Conservation (phyloP, 1,140 invertebrate genomes). For the Drosophila bocqueti region DNA sequence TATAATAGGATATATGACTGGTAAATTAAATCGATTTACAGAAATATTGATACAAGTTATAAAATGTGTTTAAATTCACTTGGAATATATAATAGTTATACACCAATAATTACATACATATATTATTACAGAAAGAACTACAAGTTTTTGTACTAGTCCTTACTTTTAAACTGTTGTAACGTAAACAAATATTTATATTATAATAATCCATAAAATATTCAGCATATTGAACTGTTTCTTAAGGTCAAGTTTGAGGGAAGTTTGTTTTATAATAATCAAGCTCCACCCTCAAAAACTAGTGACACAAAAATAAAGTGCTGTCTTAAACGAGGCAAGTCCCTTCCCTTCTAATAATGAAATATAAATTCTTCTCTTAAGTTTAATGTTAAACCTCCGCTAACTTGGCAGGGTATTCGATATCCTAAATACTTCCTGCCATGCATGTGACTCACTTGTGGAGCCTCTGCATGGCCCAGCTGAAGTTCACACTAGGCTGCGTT, state of each 20-base stretch:
- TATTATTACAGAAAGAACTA: no score
- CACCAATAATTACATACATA: no score
- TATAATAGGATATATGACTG: no score
- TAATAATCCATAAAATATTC: no score
- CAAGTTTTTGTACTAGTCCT: not conserved
- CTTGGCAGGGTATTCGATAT: constrained; percentile 33
- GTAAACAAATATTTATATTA: no score
- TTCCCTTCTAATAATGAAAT: not conserved
- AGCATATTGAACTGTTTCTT: no score
- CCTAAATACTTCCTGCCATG: not conserved
- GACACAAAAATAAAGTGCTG: no score
- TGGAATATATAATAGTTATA: no score
- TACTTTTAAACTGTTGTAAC: not conserved
- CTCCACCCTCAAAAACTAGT: no score
- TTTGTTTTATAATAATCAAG: no score
- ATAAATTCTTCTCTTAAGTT: not conserved
- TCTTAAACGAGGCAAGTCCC: not conserved
- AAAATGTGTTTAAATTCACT: not conserved
- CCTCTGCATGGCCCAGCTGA: constrained; percentile 16
- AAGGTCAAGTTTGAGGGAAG: no score
- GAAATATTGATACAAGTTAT: not conserved
- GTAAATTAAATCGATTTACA: not conserved
- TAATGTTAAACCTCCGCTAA: not conserved
- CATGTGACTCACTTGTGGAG: constrained; percentile 46
- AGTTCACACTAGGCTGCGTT: constrained; percentile 63